Conservation (phyloP, 2,797 vertebrate species). For the Amphiprion clarkii region DNA sequence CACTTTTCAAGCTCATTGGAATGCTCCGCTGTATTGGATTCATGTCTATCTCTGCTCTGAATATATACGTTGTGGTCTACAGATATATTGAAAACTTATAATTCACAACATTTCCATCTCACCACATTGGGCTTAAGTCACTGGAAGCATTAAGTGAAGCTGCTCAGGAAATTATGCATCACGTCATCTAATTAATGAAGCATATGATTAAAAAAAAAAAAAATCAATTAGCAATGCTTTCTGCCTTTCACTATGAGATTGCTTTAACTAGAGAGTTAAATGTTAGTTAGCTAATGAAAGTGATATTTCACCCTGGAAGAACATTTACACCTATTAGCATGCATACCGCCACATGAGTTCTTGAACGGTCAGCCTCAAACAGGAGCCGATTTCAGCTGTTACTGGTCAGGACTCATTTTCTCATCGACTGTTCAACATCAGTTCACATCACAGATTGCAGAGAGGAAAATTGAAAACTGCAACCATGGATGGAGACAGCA, state of each 20-base stretch:
- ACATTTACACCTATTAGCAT: constrained; percentile 40
- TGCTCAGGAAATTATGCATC: constrained; percentile 23
- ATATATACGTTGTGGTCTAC: not conserved
- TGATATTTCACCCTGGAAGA: constrained; percentile 68
- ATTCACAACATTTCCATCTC: not conserved
- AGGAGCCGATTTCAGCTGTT: constrained; percentile 2
- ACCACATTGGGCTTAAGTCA: not conserved
- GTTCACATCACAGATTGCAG: not conserved
- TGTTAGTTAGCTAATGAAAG: constrained; percentile 73
- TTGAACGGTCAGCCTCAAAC: not conserved
- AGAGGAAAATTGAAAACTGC: not conserved
- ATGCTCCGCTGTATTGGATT: not conserved
- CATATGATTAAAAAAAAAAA: constrained; percentile 22
- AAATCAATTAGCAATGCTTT: constrained; percentile 39
- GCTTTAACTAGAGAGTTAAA: constrained; percentile 58
- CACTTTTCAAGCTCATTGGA: not conserved
- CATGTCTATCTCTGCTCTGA: not conserved
- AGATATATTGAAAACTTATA: not conserved
- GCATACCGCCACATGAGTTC: constrained; percentile 10
- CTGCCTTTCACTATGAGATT: constrained; percentile 31
- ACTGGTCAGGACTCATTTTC: not conserved
- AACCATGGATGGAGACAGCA: not conserved
- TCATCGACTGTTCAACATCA: not conserved
- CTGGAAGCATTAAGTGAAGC: constrained; percentile 18
- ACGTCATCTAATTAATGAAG: constrained; percentile 50